These are phyloP conservation scores for Toxotes chatareus DNA, from an alignment of 2,113 vertebrate species.

Conservation along the genomic window DNA sequence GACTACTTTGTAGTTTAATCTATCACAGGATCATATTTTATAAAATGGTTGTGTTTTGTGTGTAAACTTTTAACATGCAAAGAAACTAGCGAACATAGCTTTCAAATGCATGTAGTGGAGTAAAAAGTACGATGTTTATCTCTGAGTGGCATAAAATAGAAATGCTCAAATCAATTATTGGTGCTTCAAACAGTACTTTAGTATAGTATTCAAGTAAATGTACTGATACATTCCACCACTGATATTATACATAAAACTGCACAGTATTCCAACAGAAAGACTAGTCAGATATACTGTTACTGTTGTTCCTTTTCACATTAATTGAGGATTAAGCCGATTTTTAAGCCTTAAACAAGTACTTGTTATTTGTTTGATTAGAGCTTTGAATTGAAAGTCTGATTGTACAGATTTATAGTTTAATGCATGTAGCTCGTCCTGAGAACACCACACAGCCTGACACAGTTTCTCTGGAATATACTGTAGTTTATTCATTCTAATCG, in stretches of 20 bases:
- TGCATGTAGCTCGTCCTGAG: background rate
- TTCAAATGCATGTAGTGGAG: background rate
- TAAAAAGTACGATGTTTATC: background rate
- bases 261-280: background rate
- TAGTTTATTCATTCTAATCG: constrained; percentile 78
- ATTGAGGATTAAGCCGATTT: too few species aligned
- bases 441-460: constrained; percentile 25
- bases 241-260: too few species aligned
- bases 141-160: background rate
- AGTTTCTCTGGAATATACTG: constrained; percentile 70
- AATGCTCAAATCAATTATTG: too few species aligned
- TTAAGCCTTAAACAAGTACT: background rate
- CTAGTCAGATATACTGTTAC: background rate
- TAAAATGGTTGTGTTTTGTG: background rate
- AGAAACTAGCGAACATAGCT: too few species aligned
- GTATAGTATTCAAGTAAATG: too few species aligned
- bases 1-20: too few species aligned
- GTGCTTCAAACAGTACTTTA: too few species aligned
- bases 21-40: too few species aligned
- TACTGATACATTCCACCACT: too few species aligned
- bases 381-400: too few species aligned
- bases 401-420: background rate
- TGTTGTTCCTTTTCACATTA: background rate
- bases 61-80: background rate
- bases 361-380: too few species aligned